Conservation (phyloP, 1,140 invertebrate genomes). For the Drosophila orena region DNA sequence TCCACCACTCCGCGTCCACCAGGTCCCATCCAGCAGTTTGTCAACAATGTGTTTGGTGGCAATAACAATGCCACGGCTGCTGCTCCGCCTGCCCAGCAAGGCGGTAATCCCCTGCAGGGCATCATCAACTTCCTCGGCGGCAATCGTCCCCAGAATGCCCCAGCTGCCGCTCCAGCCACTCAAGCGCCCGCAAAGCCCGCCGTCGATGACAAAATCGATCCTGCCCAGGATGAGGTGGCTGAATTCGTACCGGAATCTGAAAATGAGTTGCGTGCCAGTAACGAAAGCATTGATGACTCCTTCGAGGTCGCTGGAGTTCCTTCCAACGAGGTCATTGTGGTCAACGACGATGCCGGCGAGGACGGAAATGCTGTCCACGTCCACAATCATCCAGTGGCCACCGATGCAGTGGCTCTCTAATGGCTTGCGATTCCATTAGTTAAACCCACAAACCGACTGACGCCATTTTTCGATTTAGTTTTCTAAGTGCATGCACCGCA, state of each 20-base stretch:
- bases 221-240: slow-evolving; percentile 41
- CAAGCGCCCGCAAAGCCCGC: slow-evolving; percentile 37
- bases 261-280: slow-evolving; percentile 75
- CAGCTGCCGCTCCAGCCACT: slow-evolving; percentile 27
- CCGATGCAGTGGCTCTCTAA: slow-evolving; percentile 50
- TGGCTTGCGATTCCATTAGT: background rate
- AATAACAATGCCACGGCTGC: slow-evolving; percentile 54
- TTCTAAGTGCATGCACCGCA: slow-evolving; percentile 74
- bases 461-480: slow-evolving; percentile 65
- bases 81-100: slow-evolving; percentile 51
- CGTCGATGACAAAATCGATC: slow-evolving; percentile 68
- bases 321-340: slow-evolving; percentile 72
- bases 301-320: slow-evolving; percentile 71
- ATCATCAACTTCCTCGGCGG: slow-evolving; percentile 77
- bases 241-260: slow-evolving; percentile 42
- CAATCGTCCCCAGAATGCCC: slow-evolving; percentile 68
- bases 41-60: slow-evolving; percentile 73
- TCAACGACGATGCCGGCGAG: slow-evolving; percentile 69
- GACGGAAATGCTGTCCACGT: slow-evolving; percentile 17
- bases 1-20: slow-evolving; percentile 73
- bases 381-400: slow-evolving; percentile 9
- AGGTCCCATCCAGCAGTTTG: slow-evolving; percentile 75
- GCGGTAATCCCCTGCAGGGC: slow-evolving; percentile 34
- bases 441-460: slow-evolving; percentile 51
- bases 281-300: slow-evolving; percentile 64